Evolutionary conservation across 2,888 invertebrate genomes (phyloP).

Genomic region (Julus scandinavius): DNA sequence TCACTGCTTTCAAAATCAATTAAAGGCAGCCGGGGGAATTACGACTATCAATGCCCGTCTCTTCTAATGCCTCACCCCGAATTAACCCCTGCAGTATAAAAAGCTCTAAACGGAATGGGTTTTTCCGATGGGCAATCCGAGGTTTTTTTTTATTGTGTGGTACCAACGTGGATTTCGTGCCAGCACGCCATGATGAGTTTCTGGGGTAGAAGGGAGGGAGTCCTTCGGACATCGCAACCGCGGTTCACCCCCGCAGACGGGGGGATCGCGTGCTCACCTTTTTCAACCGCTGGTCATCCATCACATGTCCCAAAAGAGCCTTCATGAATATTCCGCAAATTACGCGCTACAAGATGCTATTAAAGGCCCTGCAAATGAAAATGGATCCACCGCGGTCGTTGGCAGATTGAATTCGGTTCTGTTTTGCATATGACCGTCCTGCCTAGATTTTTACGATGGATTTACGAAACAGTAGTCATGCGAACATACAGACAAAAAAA

Average conservation of each 20-base stretch:
- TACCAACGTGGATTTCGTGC: neutral
- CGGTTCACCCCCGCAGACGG: neutral
- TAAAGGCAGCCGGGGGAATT: constrained; percentile 11
- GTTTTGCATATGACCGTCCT: neutral
- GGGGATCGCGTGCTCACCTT: constrained; percentile 5
- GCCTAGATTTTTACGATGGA: constrained; percentile 27
- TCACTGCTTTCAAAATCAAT: constrained; percentile 23
- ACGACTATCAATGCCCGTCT: constrained; percentile 38
- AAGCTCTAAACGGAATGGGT: constrained; percentile 38
- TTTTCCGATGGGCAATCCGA: constrained; percentile 11
- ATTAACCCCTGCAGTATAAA: constrained; percentile 21
- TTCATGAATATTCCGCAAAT: constrained; percentile 49
- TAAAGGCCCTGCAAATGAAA: constrained; percentile 33
- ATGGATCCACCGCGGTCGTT: constrained; percentile 5
- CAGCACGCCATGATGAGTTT: neutral
- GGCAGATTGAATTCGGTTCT: constrained; percentile 12
- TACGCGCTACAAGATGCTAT: constrained; percentile 45
- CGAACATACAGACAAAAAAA: too few relatives aligned
- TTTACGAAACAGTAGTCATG: neutral
- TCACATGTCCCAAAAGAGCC: constrained; percentile 48
- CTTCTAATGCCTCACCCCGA: constrained; percentile 37
- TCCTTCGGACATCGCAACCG: neutral
- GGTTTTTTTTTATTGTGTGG: neutral
- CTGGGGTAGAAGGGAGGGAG: neutral
- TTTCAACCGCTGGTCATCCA: constrained; percentile 40